Percentiles rank a stretch among this genome's conserved stretches.
Conservation (phyloP, 1,140 invertebrate species). For the Fopius arisanus region DNA sequence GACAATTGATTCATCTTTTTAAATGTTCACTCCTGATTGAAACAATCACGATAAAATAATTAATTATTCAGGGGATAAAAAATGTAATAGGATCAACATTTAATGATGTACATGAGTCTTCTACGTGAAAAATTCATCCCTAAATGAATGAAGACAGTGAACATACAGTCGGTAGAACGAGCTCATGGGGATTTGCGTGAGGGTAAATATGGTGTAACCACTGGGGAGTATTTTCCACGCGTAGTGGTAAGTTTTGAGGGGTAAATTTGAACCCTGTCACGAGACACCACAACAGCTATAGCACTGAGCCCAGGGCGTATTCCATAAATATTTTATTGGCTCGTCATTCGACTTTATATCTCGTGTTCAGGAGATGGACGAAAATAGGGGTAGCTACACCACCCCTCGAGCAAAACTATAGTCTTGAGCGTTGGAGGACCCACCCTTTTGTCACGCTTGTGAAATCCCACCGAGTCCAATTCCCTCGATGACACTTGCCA, state of each 20-base stretch:
- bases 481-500: constrained; percentile 24
- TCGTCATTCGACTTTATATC: constrained; percentile 58
- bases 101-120: not conserved
- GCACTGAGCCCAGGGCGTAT: constrained; percentile 25
- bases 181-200: constrained; percentile 37
- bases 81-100: constrained; percentile 9
- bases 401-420: not conserved
- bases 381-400: not conserved
- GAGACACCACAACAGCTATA: constrained; percentile 3
- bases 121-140: constrained; percentile 9
- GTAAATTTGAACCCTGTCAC: not conserved
- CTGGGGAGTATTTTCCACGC: constrained; percentile 41
- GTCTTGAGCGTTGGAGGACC: not conserved
- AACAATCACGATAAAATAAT: not conserved
- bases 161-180: not conserved
- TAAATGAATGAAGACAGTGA: not conserved
- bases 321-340: constrained; percentile 65
- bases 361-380: constrained; percentile 4
- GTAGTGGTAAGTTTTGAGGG: constrained; percentile 17
- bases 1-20: too few species aligned
- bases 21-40: too few species aligned
- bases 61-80: constrained; percentile 6
- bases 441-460: constrained; percentile 14
- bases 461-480: constrained; percentile 18
- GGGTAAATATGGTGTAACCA: constrained; percentile 59